phyloP scores from a whole-genome alignment of 2,113 vertebrate species.

The Tyto alba region DNA sequence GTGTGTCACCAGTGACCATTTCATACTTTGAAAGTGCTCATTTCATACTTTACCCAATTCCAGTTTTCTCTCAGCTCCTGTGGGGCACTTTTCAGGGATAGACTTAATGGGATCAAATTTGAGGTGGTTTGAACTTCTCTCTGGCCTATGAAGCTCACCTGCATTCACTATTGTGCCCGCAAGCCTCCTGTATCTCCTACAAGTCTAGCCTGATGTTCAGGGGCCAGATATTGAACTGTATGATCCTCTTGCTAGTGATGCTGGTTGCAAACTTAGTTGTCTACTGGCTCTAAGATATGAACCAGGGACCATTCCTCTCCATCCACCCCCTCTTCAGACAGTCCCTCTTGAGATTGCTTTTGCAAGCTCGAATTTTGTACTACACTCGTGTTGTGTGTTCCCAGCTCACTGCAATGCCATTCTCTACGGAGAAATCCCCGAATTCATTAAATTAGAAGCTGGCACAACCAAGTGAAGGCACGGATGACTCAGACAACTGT shows the following conservation, averaged over 20 bases:
- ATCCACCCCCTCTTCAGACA: neutral
- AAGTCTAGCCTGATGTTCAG: neutral
- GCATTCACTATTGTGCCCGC: neutral
- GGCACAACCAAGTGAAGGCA: neutral
- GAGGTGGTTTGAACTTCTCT: neutral
- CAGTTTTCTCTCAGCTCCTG: neutral
- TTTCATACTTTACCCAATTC: neutral
- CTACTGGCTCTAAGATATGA: accelerated
- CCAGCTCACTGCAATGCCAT: neutral
- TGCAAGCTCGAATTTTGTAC: accelerated
- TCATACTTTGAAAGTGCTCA: neutral
- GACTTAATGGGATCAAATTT: neutral
- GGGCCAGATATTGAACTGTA: neutral
- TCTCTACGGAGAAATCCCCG: neutral
- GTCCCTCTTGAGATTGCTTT: neutral
- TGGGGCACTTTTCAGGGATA: neutral
- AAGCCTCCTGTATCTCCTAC: accelerated
- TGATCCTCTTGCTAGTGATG: neutral
- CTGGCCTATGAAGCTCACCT: neutral
- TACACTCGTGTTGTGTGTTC: neutral
- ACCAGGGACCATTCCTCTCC: neutral
- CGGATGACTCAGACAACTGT: neutral
- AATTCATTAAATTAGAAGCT: neutral
- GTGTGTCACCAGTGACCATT: neutral
- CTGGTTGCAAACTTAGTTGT: neutral